These are phyloP conservation scores for Drosophila siamana DNA, from an alignment of 2,888 invertebrate species.

Conservation along the genomic window DNA sequence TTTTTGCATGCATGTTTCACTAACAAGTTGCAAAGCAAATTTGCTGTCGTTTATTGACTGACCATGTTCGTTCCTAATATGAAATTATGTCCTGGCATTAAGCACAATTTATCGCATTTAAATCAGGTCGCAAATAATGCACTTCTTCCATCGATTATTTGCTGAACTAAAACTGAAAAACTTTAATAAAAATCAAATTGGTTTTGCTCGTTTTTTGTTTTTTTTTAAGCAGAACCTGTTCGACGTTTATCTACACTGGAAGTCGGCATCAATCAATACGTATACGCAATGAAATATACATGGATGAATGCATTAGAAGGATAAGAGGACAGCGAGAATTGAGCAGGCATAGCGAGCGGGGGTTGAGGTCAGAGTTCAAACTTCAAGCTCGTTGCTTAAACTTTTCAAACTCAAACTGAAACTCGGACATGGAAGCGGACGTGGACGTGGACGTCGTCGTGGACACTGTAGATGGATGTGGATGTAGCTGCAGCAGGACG, in stretches of 20 bases:
- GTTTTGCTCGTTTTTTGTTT: not conserved
- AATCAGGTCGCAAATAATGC: not conserved
- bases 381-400: conserved; percentile 62
- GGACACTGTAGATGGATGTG: conserved; percentile 1
- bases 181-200: conserved; percentile 1
- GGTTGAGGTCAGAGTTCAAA: conserved; percentile 53
- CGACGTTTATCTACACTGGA: conserved; percentile 32
- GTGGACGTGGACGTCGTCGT: not conserved
- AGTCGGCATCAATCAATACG: conserved; percentile 71
- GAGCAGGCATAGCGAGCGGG: conserved; percentile 1
- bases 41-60: conserved; percentile 47
- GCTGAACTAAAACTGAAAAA: not conserved
- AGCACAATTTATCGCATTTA: conserved; percentile 11
- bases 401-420: conserved; percentile 50
- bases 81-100: conserved; percentile 16
- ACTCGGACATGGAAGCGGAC: conserved; percentile 41
- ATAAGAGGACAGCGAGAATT: conserved; percentile 22
- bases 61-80: conserved; percentile 9
- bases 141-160: not conserved
- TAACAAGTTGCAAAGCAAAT: conserved; percentile 61
- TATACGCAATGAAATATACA: conserved; percentile 72
- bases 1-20: conserved; percentile 69
- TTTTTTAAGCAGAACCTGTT: not conserved
- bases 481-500: conserved; percentile 6
- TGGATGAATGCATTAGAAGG: conserved; percentile 39